phyloP scores from a whole-genome alignment of 2,113 vertebrate genomes.

The Paralichthys olivaceus region DNA sequence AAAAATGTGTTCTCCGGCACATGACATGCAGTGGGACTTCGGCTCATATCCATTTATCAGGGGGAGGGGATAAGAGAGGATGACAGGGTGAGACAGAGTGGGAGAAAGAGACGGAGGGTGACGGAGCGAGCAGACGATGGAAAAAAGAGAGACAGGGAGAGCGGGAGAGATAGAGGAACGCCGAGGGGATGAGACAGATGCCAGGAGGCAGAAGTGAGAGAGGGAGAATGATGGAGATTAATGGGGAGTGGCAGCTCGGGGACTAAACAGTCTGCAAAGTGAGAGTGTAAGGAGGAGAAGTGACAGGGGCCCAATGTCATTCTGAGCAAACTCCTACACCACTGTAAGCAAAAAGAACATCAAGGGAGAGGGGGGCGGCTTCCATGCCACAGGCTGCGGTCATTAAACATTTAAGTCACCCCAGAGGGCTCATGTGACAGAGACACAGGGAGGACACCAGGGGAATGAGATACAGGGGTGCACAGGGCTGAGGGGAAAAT shows the following conservation, averaged over 20 bases:
- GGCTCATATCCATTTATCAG: constrained; percentile 56
- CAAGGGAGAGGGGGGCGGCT: constrained; percentile 36
- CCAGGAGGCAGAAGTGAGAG: constrained; percentile 51
- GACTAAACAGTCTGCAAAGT: constrained; percentile 62
- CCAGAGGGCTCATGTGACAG: constrained; percentile 31
- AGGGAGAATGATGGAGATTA: constrained; percentile 74
- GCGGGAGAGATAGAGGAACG: background rate
- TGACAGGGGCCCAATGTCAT: constrained; percentile 70
- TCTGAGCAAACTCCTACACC: constrained; percentile 67
- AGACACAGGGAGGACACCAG: constrained; percentile 28
- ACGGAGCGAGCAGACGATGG: constrained; percentile 33
- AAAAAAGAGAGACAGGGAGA: constrained; percentile 4
- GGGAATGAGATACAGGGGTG: constrained; percentile 46
- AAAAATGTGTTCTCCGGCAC: constrained; percentile 52
- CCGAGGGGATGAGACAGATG: constrained; percentile 38
- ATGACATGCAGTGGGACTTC: constrained; percentile 60
- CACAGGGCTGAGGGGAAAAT: constrained; percentile 11
- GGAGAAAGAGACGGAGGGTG: constrained; percentile 36
- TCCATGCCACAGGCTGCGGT: constrained; percentile 45
- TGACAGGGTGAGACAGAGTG: constrained; percentile 44
- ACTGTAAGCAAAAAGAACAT: constrained; percentile 74
- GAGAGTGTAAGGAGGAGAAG: constrained; percentile 54
- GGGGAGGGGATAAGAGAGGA: constrained; percentile 36
- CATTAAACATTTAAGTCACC: constrained; percentile 74
- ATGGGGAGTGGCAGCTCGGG: constrained; percentile 70